Base-by-base conservation (phyloP, 2,888 invertebrate species). In the Diplazon laetatorius region DNA sequence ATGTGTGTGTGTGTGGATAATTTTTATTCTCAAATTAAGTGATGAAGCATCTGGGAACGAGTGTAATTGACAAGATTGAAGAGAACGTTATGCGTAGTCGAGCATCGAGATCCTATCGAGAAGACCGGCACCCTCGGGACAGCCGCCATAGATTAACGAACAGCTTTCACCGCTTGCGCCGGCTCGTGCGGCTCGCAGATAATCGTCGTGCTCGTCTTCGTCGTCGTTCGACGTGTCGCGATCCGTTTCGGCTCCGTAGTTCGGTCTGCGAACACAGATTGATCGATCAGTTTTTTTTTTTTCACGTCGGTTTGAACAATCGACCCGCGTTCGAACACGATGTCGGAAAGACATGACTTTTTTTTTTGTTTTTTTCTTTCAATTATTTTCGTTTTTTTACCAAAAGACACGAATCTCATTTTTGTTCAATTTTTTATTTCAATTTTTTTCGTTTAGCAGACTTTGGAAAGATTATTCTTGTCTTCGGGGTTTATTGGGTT, bases 161-260 rank as follows among this genome's bases (percentile, higher is more conserved):
- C 95, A 95, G 89, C 94, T 92, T 72, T 93, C 93, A 89, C 94
- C 94, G 86, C 92, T 93, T 80, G 93, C 91, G 0, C 95, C 95
- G 42, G 94, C 94, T 39, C 90, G 90, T 12, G 94, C 93, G 0
- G 95, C 95, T 76, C 94, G 93, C 18, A 91, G 88, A 87, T 95
- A 95, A 82, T 93, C 92, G 50, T 93, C 91, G 80, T 95, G 95
- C 82, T 93, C 92, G 50, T 93, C 91, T 79, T 93, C 92, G 1
- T 92, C 90, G 65, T 89, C 89, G 50, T 89, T 85, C 60, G 89
- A 87, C 46, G 48, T 44, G 25, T 66, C 59, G 5, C 42, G 42
- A 44, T 20, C 48, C 39, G 37, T 62, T 12, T 91, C 91, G 63
- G 89, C 91, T 0, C 93, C 93, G 83, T 94, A 92, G 86, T 93